A percentile compares a stretch with the other conserved stretches of the same genome.
Evolutionary conservation across 2,888 invertebrate species (phyloP).

Genomic region (Acronicta alni): DNA sequence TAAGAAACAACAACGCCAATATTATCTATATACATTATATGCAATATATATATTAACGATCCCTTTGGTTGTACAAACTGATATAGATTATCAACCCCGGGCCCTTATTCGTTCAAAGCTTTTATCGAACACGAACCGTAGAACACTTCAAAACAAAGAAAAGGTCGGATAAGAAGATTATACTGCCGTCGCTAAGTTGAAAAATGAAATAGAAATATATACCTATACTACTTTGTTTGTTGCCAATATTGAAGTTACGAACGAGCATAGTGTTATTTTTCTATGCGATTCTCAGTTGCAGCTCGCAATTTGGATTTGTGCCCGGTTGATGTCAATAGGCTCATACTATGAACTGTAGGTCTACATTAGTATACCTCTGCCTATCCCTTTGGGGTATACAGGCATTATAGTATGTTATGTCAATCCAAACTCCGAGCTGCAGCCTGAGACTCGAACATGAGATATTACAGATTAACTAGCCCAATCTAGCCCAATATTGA

Average conservation of each 20-base stretch:
- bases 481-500: too few relatives aligned
- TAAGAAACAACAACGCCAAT: constrained; percentile 42
- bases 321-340: too few relatives aligned
- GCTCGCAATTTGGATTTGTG: too few relatives aligned
- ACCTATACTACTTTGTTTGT: constrained; percentile 32
- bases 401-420: too few relatives aligned
- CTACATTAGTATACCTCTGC: too few relatives aligned
- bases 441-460: too few relatives aligned
- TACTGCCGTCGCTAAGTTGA: constrained; percentile 66
- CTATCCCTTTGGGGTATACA: too few relatives aligned
- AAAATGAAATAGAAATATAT: constrained; percentile 68
- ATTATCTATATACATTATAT: constrained; percentile 30
- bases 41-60: constrained; percentile 67
- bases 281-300: too few relatives aligned
- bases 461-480: too few relatives aligned
- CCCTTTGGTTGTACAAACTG: constrained; percentile 75
- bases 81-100: constrained; percentile 82
- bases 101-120: constrained; percentile 72
- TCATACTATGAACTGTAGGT: too few relatives aligned
- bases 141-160: constrained; percentile 81
- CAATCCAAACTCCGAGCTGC: too few relatives aligned
- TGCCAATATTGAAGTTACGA: constrained; percentile 36
- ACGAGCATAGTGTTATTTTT: too few relatives aligned
- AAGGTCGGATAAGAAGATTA: constrained; percentile 80
- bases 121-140: constrained; percentile 70